A percentile compares a stretch with the other conserved stretches of the same genome.
phyloP scores from a whole-genome alignment of 2,888 invertebrate species.

The Volucella bombylans region DNA sequence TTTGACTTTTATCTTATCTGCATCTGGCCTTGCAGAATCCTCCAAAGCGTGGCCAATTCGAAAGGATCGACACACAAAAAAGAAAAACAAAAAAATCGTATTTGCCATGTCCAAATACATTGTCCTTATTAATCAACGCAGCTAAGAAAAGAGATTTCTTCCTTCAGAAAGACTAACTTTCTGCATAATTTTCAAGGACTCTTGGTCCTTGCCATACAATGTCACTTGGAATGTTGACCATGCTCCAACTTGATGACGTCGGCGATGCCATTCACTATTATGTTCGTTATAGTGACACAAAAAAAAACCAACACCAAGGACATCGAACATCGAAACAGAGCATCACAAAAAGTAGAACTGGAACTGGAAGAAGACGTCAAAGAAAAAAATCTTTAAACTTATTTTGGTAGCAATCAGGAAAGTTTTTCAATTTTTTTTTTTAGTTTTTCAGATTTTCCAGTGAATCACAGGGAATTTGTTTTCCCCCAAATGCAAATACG shows the following conservation, averaged over 20 bases:
- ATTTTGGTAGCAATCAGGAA: conserved; percentile 70
- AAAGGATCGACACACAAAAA: conserved; percentile 1
- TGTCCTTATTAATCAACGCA: conserved; percentile 62
- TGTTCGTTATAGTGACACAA: conserved; percentile 1
- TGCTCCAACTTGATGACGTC: conserved; percentile 33
- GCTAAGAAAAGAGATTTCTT: conserved; percentile 13
- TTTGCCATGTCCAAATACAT: conserved; percentile 31
- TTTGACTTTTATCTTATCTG: conserved; percentile 37
- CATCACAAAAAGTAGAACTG: conserved; percentile 3
- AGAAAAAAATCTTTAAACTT: conserved; percentile 46
- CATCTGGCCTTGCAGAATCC: conserved; percentile 14
- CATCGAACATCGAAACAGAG: too few relatives aligned
- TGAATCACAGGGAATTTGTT: conserved; percentile 66
- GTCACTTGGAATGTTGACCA: conserved; percentile 62
- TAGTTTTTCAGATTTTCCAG: background rate
- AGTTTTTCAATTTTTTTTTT: conserved; percentile 49
- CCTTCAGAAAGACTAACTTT: conserved; percentile 44
- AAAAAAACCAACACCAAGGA: background rate
- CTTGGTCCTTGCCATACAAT: conserved; percentile 25
- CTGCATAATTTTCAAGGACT: conserved; percentile 68
- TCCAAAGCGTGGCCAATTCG: conserved; percentile 27
- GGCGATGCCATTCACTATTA: conserved; percentile 35
- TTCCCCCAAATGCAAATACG: conserved; percentile 55
- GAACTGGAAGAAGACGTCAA: background rate
- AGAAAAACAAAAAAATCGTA: background rate